Conservation (phyloP, 2,113 vertebrate species). For the Ancistrus triradiatus region DNA sequence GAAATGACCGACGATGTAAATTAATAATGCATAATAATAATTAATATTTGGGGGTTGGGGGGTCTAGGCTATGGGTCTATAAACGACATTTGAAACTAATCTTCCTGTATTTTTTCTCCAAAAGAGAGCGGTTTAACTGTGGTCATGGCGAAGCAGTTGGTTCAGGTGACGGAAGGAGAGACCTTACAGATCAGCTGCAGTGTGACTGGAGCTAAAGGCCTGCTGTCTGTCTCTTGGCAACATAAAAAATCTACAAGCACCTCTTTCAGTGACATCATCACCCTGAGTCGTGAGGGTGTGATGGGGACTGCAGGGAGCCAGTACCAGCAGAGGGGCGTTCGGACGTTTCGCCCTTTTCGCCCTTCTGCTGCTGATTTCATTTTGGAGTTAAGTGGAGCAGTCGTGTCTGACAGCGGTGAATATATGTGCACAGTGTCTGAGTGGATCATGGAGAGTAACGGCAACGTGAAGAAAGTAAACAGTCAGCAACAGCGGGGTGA, state of each 20-base stretch:
- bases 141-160: conserved; percentile 34
- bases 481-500: conserved; percentile 48
- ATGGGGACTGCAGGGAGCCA: conserved; percentile 33
- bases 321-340: conserved; percentile 36
- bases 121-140: conserved; percentile 68
- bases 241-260: conserved; percentile 30
- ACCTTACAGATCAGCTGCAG: conserved; percentile 65
- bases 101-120: neutral
- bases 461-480: conserved; percentile 45
- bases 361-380: conserved; percentile 52
- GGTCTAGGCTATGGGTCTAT: too few relatives aligned
- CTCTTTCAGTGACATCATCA: conserved; percentile 50
- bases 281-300: conserved; percentile 63
- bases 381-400: conserved; percentile 65
- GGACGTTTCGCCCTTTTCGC: conserved; percentile 59
- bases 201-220: conserved; percentile 53
- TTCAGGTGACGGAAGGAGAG: conserved; percentile 57
- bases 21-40: too few relatives aligned
- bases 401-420: conserved; percentile 46
- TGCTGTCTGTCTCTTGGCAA: conserved; percentile 75
- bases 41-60: too few relatives aligned
- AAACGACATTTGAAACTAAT: too few relatives aligned
- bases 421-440: conserved; percentile 73
- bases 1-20: too few relatives aligned
- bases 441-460: conserved; percentile 30